phyloP scores from a whole-genome alignment of 2,113 vertebrate genomes.

The Toxotes chatareus region DNA sequence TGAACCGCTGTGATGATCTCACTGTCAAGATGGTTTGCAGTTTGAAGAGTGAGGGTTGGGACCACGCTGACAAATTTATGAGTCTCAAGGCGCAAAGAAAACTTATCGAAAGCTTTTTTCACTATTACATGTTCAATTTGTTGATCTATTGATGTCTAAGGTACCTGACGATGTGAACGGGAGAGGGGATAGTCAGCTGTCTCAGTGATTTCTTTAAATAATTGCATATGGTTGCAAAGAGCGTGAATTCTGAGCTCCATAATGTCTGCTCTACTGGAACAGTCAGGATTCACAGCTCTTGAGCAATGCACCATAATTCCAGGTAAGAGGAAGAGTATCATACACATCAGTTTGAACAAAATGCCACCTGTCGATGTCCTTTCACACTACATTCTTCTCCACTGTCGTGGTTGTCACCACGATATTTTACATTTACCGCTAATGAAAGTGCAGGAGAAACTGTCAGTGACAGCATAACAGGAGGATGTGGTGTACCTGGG shows the following conservation, averaged over 20 bases:
- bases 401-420: background rate
- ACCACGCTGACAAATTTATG: slow-evolving; percentile 12
- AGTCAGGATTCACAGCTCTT: background rate
- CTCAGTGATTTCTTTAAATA: background rate
- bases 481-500: slow-evolving; percentile 35
- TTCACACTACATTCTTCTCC: background rate
- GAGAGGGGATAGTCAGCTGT: background rate
- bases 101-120: slow-evolving; percentile 34
- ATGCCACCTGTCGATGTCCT: background rate
- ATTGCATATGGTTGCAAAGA: background rate
- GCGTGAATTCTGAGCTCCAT: no score
- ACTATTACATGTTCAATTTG: background rate
- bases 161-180: background rate
- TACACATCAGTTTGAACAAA: background rate
- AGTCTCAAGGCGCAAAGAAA: background rate
- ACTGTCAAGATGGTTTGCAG: slow-evolving; percentile 28
- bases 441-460: slow-evolving; percentile 9
- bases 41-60: slow-evolving; percentile 24
- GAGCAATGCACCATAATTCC: background rate
- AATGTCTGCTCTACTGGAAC: background rate
- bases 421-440: background rate
- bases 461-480: background rate
- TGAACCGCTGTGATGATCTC: slow-evolving; percentile 37
- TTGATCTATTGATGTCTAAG: slow-evolving; percentile 2
- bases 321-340: no score